Conservation (phyloP, 1,140 invertebrate species). For the Chironomus striatipennis region DNA sequence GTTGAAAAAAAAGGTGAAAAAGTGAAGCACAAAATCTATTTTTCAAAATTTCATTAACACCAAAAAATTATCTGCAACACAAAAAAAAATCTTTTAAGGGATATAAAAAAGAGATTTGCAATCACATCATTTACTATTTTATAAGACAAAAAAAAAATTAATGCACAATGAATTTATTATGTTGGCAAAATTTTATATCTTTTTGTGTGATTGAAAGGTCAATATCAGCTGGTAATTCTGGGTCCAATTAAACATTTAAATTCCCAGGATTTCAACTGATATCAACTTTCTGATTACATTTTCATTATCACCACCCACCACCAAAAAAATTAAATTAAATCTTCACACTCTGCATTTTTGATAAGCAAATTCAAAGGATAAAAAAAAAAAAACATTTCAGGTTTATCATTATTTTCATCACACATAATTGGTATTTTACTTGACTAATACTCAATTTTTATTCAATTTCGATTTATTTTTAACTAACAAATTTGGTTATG, state of each 20-base stretch:
- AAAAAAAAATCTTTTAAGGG: conserved; percentile 26
- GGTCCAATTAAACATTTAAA: conserved; percentile 45
- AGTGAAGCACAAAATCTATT: too few relatives aligned
- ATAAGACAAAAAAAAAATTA: background rate
- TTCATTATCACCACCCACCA: background rate
- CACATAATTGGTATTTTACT: too few relatives aligned
- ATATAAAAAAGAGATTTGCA: background rate
- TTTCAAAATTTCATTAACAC: conserved; percentile 13
- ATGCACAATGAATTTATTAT: too few relatives aligned
- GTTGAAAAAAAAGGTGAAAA: too few relatives aligned
- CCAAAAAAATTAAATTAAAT: background rate
- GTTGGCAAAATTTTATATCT: background rate
- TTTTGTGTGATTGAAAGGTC: conserved; percentile 49
- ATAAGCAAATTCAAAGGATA: too few relatives aligned
- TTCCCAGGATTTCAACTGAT: conserved; percentile 76
- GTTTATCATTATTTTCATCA: too few relatives aligned
- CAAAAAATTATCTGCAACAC: conserved; percentile 25
- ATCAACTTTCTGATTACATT: conserved; percentile 45
- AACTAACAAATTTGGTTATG: too few relatives aligned
- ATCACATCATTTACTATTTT: background rate
- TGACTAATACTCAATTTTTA: too few relatives aligned
- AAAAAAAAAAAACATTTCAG: too few relatives aligned
- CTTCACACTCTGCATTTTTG: background rate
- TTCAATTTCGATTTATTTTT: too few relatives aligned
- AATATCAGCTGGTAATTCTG: conserved; percentile 99